A percentile compares a stretch with the other conserved stretches of the same genome.
phyloP scores from a whole-genome alignment of 2,113 vertebrate species.

The Anguilla japonica region DNA sequence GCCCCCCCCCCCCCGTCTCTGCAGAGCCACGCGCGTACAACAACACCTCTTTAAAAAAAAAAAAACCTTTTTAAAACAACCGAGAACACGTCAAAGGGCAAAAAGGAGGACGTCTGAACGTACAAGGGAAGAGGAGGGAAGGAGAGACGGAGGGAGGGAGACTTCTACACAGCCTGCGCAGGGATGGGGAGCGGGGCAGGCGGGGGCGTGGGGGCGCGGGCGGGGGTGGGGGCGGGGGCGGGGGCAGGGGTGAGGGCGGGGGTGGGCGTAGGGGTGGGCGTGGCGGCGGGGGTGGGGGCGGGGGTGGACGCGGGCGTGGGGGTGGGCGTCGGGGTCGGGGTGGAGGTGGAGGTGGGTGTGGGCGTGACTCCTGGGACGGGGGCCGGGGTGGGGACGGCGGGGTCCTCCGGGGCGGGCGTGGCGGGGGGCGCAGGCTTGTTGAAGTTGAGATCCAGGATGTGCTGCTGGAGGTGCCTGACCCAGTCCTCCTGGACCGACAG shows the following conservation, averaged over 20 bases:
- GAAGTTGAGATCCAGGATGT: constrained; percentile 95
- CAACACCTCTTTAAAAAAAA: constrained; percentile 29
- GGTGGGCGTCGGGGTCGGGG: background rate
- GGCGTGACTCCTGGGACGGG: constrained; percentile 42
- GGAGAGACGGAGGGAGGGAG: constrained; percentile 22
- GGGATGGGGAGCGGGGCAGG: constrained; percentile 3
- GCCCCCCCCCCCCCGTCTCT: constrained; percentile 49
- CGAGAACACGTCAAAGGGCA: constrained; percentile 27
- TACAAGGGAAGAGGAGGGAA: background rate
- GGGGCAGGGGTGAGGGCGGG: constrained; percentile 38
- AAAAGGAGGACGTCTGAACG: background rate
- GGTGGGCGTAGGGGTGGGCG: constrained; percentile 13
- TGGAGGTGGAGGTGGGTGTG: constrained; percentile 41
- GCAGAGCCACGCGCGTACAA: too few relatives aligned
- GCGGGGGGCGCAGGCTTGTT: constrained; percentile 70
- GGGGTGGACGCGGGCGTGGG: constrained; percentile 31
- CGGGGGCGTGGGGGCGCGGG: background rate
- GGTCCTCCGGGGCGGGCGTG: constrained; percentile 30
- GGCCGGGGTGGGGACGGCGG: constrained; percentile 50
- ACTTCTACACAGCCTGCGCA: constrained; percentile 36
- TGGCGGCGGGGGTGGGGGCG: constrained; percentile 49
- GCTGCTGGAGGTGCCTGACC: constrained; percentile 92
- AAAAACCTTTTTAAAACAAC: constrained; percentile 47
- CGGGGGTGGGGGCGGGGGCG: constrained; percentile 12
- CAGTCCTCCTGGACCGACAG: constrained; percentile 95